Base-by-base conservation (phyloP, 2,797 vertebrate species). In the Silurus lanzhouensis region DNA sequence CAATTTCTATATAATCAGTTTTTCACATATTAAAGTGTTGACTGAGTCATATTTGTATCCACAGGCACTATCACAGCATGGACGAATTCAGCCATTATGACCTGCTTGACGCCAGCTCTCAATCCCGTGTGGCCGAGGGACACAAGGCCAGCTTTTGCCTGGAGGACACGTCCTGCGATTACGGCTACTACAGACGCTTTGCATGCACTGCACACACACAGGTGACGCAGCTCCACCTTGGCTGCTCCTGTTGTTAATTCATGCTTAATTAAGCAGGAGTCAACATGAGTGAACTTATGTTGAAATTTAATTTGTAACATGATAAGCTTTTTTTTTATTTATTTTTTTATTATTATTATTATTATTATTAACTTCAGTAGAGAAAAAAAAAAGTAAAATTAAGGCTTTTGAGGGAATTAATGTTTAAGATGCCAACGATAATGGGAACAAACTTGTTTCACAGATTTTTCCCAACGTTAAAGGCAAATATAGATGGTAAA, bases 71-170 rank as follows among this genome's bases (percentile, higher is more conserved):
- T 89, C 98, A 99, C 93, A 99, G 98, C 93, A 99, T 99, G 98
- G 98, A 99, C 58, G 98, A 99, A 92, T 99, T 99, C 93, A 99
- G 98, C 90, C 98, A 99, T 93, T 99, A 99, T 14, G 98, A 99
- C 31, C 95, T 99, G 89, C 90, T 99, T 89, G 98, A 99, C 57
- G 92, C 97, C 55, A 92, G 67, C 85, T 94, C 96, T 2, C 96
- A 99, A 0, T 95, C 94, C 58, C 96, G 96, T 63, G 96, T 99
- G 90, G 98, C 98, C 31, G 98, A 99, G 91, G 98, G 98, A 82
- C 98, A 99, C 94, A 99, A 99, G 93, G 98, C 97, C 81, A 99
- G 98, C 88, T 99, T 99, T 94, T 99, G 98, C 89, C 94, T 99
- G 81, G 98, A 99, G 93, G 98, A 99, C 90, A 98, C 97, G 0